Percentiles rank a stretch among this genome's conserved stretches.
Conservation (phyloP, 2,797 vertebrate genomes). For the Gymnocypris eckloni region DNA sequence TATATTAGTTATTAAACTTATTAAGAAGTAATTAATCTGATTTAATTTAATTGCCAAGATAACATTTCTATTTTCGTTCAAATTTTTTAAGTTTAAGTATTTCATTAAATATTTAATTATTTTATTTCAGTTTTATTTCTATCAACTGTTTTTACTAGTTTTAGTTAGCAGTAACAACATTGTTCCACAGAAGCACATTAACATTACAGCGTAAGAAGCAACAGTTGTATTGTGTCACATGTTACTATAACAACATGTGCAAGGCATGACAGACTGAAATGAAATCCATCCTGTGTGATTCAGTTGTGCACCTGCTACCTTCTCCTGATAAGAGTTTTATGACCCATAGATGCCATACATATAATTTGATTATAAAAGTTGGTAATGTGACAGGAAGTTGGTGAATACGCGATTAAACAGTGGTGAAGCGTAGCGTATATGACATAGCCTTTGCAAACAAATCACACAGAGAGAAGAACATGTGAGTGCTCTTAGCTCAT, state of each 20-base stretch:
- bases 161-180: not conserved
- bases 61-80: not conserved
- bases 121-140: not conserved
- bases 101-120: not conserved
- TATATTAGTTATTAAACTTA: not conserved
- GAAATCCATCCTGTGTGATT: constrained; percentile 33
- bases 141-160: not conserved
- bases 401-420: not conserved
- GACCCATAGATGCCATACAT: not conserved
- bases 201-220: constrained; percentile 15
- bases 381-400: not conserved
- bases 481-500: not conserved
- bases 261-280: constrained; percentile 29
- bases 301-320: constrained; percentile 15
- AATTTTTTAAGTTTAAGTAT: not conserved
- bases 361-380: constrained; percentile 7
- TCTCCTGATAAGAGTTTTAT: constrained; percentile 30
- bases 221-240: constrained; percentile 27
- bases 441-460: not conserved
- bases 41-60: not conserved
- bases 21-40: not conserved
- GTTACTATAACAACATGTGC: constrained; percentile 47
- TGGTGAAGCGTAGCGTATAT: not conserved
- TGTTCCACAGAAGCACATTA: not conserved
- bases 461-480: not conserved